phyloP scores from a whole-genome alignment of 2,888 invertebrate species.

The Hydropsyche betteni region DNA sequence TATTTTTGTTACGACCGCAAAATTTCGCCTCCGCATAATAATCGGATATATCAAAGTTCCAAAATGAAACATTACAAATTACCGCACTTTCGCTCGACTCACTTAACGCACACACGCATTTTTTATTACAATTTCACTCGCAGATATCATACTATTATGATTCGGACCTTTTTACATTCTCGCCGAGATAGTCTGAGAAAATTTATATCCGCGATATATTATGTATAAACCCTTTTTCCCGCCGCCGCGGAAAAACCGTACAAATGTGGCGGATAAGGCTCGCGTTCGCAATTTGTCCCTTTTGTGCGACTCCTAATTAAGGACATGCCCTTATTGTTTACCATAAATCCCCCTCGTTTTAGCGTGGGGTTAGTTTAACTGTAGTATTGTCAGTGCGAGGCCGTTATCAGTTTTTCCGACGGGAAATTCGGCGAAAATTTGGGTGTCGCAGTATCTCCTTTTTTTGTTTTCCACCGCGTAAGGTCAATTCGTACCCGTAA shows the following conservation, averaged over 20 bases:
- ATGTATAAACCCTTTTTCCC: background rate
- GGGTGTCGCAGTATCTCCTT: background rate
- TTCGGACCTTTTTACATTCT: background rate
- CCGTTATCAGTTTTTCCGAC: too few species aligned
- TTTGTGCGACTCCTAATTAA: conserved; percentile 14
- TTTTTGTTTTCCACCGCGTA: background rate
- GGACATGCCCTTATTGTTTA: conserved; percentile 13
- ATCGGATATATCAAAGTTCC: too few species aligned
- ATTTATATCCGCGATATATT: background rate
- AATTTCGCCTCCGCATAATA: too few species aligned
- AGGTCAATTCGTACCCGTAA: conserved; percentile 24
- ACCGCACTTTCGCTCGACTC: too few species aligned
- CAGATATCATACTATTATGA: background rate
- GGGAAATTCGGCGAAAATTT: too few species aligned
- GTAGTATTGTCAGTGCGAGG: too few species aligned
- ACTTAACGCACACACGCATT: too few species aligned
- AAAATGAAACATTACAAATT: too few species aligned
- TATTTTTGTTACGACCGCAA: too few species aligned
- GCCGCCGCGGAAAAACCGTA: background rate
- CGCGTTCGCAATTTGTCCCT: conserved; percentile 7
- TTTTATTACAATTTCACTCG: too few species aligned
- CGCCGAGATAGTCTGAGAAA: background rate
- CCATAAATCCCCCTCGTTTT: conserved; percentile 16
- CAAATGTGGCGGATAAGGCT: conserved; percentile 9
- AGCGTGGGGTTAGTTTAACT: too few species aligned